A percentile compares a stretch with the other conserved stretches of the same genome.
phyloP scores from a whole-genome alignment of 1,140 invertebrate species.

The Drusus annulatus region DNA sequence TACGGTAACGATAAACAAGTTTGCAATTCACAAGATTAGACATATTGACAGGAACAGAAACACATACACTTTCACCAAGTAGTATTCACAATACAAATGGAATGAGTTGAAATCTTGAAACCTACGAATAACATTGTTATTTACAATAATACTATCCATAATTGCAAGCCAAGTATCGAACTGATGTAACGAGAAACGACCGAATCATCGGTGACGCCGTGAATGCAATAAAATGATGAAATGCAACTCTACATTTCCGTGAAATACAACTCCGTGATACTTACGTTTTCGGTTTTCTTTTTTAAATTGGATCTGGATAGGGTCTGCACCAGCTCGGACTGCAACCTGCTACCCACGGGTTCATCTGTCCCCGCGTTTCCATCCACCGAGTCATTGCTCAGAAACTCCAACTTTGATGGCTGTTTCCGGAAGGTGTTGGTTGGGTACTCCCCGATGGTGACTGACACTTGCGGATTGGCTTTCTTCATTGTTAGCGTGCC shows the following conservation, averaged over 20 bases:
- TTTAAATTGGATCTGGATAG: constrained; percentile 81
- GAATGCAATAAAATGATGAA: constrained; percentile 8
- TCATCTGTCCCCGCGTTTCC: constrained; percentile 62
- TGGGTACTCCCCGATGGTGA: constrained; percentile 81
- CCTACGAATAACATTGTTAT: constrained; percentile 19
- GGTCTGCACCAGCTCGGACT: constrained; percentile 81
- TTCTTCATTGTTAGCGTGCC: constrained; percentile 70
- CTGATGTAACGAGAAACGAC: constrained; percentile 5
- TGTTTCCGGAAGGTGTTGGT: constrained; percentile 73
- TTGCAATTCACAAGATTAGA: too few species aligned
- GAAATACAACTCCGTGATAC: constrained; percentile 51
- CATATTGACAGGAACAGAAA: too few species aligned
- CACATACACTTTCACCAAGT: too few species aligned
- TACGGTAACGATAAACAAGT: too few species aligned
- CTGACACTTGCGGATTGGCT: constrained; percentile 70
- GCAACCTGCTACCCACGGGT: constrained; percentile 76
- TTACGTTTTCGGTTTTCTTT: constrained; percentile 79
- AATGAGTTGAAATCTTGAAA: not conserved
- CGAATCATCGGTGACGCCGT: not conserved
- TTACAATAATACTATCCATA: not conserved
- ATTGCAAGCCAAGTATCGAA: not conserved
- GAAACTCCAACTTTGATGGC: constrained; percentile 78
- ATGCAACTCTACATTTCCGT: not conserved
- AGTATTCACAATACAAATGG: too few species aligned
- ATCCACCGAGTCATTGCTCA: constrained; percentile 69